A percentile compares a stretch with the other conserved stretches of the same genome.
Evolutionary conservation across 2,888 invertebrate species (phyloP).

Genomic region (Neocrepidodera transversa): DNA sequence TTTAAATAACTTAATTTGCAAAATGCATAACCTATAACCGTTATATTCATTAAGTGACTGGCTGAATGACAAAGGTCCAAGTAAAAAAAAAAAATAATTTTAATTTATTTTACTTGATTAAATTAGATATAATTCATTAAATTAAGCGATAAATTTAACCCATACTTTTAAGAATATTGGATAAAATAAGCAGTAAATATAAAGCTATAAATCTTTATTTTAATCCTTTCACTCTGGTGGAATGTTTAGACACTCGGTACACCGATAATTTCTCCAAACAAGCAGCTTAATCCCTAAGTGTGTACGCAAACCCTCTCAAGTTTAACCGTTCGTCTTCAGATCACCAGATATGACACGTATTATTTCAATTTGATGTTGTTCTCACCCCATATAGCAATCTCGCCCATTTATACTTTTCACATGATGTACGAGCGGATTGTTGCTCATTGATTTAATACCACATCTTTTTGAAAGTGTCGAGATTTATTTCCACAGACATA

Average conservation of each 20-base stretch:
- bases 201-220: conserved; percentile 2
- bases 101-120: too few species aligned
- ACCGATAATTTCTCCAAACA: conserved; percentile 19
- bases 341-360: conserved; percentile 51
- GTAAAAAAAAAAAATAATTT: too few species aligned
- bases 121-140: too few species aligned
- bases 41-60: too few species aligned
- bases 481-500: conserved; percentile 26
- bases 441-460: conserved; percentile 43
- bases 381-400: conserved; percentile 47
- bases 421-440: conserved; percentile 48
- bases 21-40: too few species aligned
- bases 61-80: too few species aligned
- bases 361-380: conserved; percentile 51
- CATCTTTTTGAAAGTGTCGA: conserved; percentile 29
- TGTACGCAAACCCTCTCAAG: conserved; percentile 27
- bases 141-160: too few species aligned
- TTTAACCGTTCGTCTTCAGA: conserved; percentile 37
- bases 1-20: too few species aligned
- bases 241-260: conserved; percentile 12
- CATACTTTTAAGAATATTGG: not conserved
- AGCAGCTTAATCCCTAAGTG: conserved; percentile 20
- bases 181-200: conserved; percentile 3
- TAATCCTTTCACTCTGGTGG: conserved; percentile 1
- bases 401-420: conserved; percentile 43